Percentiles rank a stretch among this genome's conserved stretches.
Evolutionary conservation across 2,888 invertebrate genomes (phyloP).

Genomic region (Nymphalis urticae): DNA sequence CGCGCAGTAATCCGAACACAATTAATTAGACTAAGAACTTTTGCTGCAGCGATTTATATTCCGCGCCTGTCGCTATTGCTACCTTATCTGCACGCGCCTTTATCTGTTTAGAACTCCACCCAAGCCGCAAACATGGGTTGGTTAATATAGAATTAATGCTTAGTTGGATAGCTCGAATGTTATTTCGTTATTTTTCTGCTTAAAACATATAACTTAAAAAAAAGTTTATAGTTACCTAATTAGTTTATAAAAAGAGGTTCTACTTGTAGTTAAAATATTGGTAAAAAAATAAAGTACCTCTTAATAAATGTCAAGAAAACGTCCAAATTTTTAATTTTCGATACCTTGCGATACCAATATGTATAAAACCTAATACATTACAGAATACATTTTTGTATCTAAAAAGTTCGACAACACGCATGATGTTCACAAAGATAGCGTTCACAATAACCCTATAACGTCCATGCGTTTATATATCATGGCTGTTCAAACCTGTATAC

Average conservation of each 20-base stretch:
- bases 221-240: neutral
- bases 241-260: neutral
- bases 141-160: constrained; percentile 25
- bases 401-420: constrained; percentile 26
- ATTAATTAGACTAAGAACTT: constrained; percentile 72
- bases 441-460: constrained; percentile 29
- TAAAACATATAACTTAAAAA: neutral
- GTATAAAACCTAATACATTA: neutral
- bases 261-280: neutral
- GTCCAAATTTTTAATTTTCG: neutral
- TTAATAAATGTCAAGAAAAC: no score
- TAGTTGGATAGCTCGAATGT: constrained; percentile 18
- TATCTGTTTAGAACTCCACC: constrained; percentile 46
- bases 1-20: constrained; percentile 61
- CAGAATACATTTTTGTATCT: constrained; percentile 19
- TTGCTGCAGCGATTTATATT: constrained; percentile 71
- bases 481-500: constrained; percentile 36
- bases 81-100: constrained; percentile 50
- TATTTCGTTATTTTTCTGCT: neutral
- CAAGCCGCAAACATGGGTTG: constrained; percentile 37
- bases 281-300: no score
- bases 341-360: neutral
- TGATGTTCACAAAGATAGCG: constrained; percentile 22
- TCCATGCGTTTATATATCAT: constrained; percentile 33
- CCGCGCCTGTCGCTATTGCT: constrained; percentile 47